phyloP scores from a whole-genome alignment of 2,113 vertebrate species.

The Formicarius rufipectus region DNA sequence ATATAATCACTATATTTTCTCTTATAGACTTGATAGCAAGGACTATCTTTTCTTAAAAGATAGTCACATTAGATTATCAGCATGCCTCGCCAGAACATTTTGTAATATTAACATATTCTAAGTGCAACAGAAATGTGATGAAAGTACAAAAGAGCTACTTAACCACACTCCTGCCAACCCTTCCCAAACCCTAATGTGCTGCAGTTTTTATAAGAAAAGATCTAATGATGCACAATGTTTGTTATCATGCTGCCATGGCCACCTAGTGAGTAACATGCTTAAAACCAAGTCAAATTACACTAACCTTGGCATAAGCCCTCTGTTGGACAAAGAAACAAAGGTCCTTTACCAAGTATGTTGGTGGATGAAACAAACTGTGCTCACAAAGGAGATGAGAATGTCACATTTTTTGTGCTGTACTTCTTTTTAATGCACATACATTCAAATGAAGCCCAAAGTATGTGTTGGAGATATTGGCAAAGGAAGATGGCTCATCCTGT shows the following conservation, averaged over 20 bases:
- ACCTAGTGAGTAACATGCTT: background rate
- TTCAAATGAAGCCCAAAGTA: background rate
- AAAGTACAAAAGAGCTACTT: background rate
- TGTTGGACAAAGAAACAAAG: background rate
- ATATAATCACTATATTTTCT: background rate
- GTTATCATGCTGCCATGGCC: constrained; percentile 33
- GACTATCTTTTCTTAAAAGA: background rate
- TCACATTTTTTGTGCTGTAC: background rate
- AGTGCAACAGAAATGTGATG: background rate
- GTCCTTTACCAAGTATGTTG: background rate
- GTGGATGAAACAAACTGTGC: background rate
- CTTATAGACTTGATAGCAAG: background rate
- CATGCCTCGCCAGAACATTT: background rate
- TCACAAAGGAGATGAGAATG: background rate
- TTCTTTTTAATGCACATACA: background rate
- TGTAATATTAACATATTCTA: background rate
- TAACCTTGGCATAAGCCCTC: background rate
- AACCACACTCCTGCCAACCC: background rate
- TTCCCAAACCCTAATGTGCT: background rate
- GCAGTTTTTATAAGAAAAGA: background rate
- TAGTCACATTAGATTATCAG: background rate
- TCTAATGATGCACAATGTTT: constrained; percentile 1
- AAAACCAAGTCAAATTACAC: background rate
- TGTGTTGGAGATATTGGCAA: background rate
- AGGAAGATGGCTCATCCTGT: background rate